Evolutionary conservation across 2,113 vertebrate genomes (phyloP).

Genomic region (Antechinus stuartii): DNA sequence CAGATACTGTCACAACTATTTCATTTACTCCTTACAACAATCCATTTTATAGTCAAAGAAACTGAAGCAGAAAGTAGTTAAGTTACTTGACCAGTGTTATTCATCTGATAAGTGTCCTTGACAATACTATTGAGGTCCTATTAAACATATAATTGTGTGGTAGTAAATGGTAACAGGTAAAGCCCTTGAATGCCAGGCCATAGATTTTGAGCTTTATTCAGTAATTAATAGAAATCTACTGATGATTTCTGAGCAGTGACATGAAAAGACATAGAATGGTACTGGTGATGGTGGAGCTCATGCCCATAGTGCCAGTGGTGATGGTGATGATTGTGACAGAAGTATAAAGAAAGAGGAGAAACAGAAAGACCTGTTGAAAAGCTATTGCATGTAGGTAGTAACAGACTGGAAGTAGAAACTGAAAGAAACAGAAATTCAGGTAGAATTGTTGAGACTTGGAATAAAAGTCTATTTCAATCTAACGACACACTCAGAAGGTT

Average conservation of each 20-base stretch:
- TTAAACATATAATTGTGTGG: not conserved
- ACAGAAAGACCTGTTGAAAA: not conserved
- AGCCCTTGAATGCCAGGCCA: not conserved
- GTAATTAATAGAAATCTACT: not conserved
- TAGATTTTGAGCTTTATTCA: not conserved
- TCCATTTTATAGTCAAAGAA: not conserved
- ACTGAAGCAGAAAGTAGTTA: not conserved
- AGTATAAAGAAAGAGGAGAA: not conserved
- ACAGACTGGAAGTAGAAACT: not conserved
- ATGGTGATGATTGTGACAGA: too few species aligned
- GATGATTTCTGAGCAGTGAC: not conserved
- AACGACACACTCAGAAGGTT: not conserved
- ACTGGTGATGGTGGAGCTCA: not conserved
- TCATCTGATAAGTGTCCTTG: too few species aligned
- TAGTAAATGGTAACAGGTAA: not conserved
- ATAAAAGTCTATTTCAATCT: not conserved
- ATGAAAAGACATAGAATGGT: not conserved
- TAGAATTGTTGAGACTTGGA: not conserved
- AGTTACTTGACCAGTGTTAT: not conserved
- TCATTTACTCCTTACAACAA: not conserved
- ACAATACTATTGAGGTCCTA: not conserved
- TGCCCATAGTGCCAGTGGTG: too few species aligned
- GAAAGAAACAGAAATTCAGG: not conserved
- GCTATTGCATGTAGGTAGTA: not conserved
- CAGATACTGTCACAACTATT: not conserved